Evolutionary conservation across 1,140 invertebrate genomes (phyloP).

Genomic region (Lerema accius): DNA sequence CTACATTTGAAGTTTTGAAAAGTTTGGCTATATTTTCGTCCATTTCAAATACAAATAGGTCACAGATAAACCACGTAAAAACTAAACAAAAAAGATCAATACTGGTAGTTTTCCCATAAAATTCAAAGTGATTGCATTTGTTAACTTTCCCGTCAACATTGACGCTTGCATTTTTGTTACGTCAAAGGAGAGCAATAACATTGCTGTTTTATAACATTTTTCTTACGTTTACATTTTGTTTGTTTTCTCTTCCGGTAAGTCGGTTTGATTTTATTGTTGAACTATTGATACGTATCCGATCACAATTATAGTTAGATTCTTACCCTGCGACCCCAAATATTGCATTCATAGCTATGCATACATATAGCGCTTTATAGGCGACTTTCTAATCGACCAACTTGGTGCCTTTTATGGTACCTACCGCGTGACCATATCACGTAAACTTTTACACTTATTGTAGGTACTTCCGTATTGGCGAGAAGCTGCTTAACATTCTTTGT

Average conservation of each 20-base stretch:
- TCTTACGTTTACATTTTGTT: neutral
- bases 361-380: constrained; percentile 3
- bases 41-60: too few species aligned
- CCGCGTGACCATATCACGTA: constrained; percentile 52
- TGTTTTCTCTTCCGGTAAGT: neutral
- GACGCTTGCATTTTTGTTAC: neutral
- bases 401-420: constrained; percentile 49
- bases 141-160: neutral
- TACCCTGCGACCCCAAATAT: constrained; percentile 18
- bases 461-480: constrained; percentile 55
- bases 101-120: too few species aligned
- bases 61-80: too few species aligned
- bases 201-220: neutral
- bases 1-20: too few species aligned
- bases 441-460: constrained; percentile 59
- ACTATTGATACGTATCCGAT: too few species aligned
- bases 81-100: too few species aligned
- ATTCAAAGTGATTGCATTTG: too few species aligned
- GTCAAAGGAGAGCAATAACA: neutral
- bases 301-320: neutral
- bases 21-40: too few species aligned
- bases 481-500: constrained; percentile 65
- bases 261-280: neutral
- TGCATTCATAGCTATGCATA: constrained; percentile 3
- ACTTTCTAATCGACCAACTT: constrained; percentile 64